Conservation (phyloP, 2,113 vertebrate species). For the Panthera uncia region DNA sequence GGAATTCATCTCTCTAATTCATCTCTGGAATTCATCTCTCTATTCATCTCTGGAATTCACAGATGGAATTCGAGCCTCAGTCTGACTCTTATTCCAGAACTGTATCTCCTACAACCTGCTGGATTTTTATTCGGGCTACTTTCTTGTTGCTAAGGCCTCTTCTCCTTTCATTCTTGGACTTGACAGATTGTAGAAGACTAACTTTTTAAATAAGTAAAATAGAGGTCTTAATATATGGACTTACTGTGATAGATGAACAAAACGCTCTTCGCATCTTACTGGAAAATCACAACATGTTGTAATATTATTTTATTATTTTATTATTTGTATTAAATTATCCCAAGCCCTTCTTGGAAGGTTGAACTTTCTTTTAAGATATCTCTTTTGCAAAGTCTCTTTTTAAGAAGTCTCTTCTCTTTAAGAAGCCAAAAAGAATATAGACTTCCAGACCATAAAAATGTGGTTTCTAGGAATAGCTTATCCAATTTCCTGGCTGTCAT, state of each 20-base stretch:
- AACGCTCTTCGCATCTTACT: neutral
- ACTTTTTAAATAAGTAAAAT: neutral
- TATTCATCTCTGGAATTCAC: too few relatives aligned
- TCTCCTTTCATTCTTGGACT: neutral
- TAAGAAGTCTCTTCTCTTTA: neutral
- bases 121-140: neutral
- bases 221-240: neutral
- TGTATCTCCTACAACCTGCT: too few relatives aligned
- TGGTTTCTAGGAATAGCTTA: fast-evolving
- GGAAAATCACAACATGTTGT: neutral
- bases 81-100: neutral
- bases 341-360: neutral
- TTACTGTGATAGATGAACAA: neutral
- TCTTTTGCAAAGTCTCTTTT: too few relatives aligned
- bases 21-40: too few relatives aligned
- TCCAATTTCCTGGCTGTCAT: neutral
- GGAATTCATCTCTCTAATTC: too few relatives aligned
- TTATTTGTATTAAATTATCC: too few relatives aligned
- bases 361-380: neutral
- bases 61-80: neutral
- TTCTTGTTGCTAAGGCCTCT: neutral
- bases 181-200: neutral
- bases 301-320: neutral
- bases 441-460: neutral
- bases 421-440: neutral